These are phyloP conservation scores for Liparis tanakae DNA, from an alignment of 2,797 vertebrate species.

Conservation along the genomic window DNA sequence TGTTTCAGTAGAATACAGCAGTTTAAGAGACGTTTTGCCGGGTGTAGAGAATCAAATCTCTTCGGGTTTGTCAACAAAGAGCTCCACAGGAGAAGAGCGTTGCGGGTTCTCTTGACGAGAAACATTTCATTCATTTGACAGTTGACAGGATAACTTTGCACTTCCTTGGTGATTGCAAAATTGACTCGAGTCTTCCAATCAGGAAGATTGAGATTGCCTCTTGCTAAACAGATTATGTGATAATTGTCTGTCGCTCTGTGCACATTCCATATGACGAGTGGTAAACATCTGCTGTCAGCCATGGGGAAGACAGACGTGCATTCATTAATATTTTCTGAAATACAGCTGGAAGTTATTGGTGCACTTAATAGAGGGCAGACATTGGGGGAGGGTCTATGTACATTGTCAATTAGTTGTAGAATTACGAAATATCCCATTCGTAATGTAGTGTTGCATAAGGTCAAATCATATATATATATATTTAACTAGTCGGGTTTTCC, in stretches of 20 bases:
- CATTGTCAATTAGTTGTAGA: not conserved
- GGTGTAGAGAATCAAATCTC: conserved; percentile 12
- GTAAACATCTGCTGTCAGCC: conserved; percentile 51
- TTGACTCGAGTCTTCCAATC: not conserved
- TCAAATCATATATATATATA: not conserved
- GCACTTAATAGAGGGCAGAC: conserved; percentile 13
- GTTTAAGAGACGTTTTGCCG: conserved; percentile 24
- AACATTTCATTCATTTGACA: not conserved
- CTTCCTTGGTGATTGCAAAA: not conserved
- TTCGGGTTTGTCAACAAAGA: conserved; percentile 40
- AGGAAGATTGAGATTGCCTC: conserved; percentile 6
- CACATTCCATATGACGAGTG: conserved; percentile 46
- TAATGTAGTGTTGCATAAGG: not conserved
- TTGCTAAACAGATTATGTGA: conserved; percentile 34
- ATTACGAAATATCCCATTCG: not conserved
- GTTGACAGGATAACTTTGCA: not conserved
- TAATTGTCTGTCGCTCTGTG: conserved; percentile 24
- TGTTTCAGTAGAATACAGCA: conserved; percentile 51
- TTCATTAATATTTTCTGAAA: conserved; percentile 6
- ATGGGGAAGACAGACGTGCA: conserved; percentile 15
- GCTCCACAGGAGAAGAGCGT: conserved; percentile 25
- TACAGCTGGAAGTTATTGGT: conserved; percentile 21
- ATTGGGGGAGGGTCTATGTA: not conserved
- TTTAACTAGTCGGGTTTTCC: not conserved
- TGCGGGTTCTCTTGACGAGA: not conserved